A percentile compares a stretch with the other conserved stretches of the same genome.
Conservation (phyloP, 1,140 invertebrate species). For the Goniozus legneri region DNA sequence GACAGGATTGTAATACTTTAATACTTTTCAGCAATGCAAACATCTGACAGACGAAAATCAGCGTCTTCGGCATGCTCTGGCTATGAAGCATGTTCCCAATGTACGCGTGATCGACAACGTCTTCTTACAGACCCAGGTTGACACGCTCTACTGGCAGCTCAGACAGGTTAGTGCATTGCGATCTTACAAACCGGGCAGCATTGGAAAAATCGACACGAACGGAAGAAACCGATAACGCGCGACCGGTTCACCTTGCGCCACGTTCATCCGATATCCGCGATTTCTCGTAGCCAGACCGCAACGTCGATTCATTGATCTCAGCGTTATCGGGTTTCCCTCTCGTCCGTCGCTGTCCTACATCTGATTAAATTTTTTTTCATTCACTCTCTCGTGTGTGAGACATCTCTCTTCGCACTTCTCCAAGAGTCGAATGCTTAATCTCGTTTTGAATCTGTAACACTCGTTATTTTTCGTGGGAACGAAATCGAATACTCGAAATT, state of each 20-base stretch:
- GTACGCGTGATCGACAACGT: conserved; percentile 60
- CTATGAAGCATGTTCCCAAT: conserved; percentile 29
- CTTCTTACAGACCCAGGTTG: conserved; percentile 69
- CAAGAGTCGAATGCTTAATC: too few relatives aligned
- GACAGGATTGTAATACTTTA: too few relatives aligned
- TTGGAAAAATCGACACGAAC: neutral
- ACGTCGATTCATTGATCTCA: neutral
- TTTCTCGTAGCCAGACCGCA: neutral
- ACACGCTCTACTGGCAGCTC: conserved; percentile 76
- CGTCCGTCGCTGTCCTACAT: neutral
- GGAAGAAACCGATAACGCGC: conserved; percentile 15
- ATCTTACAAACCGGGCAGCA: neutral
- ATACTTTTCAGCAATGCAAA: conserved; percentile 57
- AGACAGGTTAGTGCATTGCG: conserved; percentile 64
- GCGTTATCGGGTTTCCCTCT: conserved; percentile 1
- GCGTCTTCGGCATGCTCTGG: conserved; percentile 46
- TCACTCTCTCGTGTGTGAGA: too few relatives aligned
- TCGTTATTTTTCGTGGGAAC: too few relatives aligned
- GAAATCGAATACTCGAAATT: too few relatives aligned
- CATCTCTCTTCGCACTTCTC: too few relatives aligned
- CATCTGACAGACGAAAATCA: conserved; percentile 53
- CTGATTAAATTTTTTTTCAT: too few relatives aligned
- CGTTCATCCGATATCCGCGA: conserved; percentile 15
- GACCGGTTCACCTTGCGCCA: conserved; percentile 26
- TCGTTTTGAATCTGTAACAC: too few relatives aligned